Percentiles rank a stretch among this genome's conserved stretches.
Evolutionary conservation across 2,113 vertebrate species (phyloP).

Genomic region (Microtus richardsoni): DNA sequence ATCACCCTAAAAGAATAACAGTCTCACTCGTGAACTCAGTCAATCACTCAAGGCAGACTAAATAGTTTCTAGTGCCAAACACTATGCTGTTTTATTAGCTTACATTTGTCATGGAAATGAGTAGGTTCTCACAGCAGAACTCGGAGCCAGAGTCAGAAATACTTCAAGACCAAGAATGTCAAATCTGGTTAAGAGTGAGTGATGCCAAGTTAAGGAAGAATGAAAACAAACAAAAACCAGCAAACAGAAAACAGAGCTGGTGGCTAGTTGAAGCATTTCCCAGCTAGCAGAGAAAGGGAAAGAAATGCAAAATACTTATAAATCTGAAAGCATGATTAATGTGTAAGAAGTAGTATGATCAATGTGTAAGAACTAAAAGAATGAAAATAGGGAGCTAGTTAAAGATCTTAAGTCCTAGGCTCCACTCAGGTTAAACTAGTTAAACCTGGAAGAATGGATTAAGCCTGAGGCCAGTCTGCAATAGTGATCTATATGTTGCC

Average conservation of each 20-base stretch:
- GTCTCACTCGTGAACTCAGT: background rate
- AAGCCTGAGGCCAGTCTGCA: background rate
- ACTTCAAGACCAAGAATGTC: background rate
- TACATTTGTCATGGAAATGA: background rate
- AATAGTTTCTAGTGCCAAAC: background rate
- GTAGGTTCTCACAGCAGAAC: background rate
- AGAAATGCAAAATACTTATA: background rate
- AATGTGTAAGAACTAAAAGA: background rate
- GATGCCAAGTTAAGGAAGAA: background rate
- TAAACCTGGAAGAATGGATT: background rate
- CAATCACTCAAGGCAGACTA: background rate
- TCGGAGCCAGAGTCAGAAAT: background rate
- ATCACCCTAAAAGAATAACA: constrained; percentile 6
- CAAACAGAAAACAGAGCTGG: background rate
- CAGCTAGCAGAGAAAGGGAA: background rate
- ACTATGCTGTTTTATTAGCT: background rate
- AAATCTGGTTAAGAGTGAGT: background rate
- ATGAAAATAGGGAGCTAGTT: background rate
- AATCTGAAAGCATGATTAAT: background rate
- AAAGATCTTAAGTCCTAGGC: background rate
- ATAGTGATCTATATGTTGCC: background rate
- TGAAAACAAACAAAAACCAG: background rate
- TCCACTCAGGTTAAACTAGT: background rate
- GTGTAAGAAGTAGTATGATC: background rate
- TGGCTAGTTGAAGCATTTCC: background rate